Percentiles rank a stretch among this genome's conserved stretches.
Evolutionary conservation across 2,797 vertebrate genomes (phyloP).

Genomic region (Coracias cyanogaster): DNA sequence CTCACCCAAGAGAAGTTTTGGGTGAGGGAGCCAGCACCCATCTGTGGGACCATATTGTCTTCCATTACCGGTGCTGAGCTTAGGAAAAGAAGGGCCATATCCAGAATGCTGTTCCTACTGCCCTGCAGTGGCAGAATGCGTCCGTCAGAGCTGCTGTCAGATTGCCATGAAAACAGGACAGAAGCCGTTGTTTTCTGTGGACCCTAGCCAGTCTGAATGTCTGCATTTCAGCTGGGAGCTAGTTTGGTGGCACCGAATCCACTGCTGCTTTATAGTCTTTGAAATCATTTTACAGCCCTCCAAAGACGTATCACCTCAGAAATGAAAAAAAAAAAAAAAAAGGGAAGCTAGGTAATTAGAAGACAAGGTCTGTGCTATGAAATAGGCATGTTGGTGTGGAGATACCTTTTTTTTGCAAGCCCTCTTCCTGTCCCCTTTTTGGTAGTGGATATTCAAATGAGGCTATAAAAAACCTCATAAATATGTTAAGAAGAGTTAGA

Average conservation of each 20-base stretch:
- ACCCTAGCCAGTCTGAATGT: background rate
- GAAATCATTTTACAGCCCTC: background rate
- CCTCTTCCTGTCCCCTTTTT: background rate
- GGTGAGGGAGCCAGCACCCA: background rate
- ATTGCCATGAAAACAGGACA: background rate
- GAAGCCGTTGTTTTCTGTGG: background rate
- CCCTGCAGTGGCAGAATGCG: accelerated
- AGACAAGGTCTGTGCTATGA: background rate
- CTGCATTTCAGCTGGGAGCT: background rate
- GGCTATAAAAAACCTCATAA: background rate
- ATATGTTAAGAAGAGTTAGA: background rate
- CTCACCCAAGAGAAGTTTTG: background rate
- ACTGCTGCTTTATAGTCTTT: background rate
- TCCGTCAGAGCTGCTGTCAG: background rate
- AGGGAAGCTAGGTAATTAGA: background rate
- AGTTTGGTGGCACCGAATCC: background rate
- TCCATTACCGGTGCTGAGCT: background rate
- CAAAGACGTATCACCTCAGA: background rate
- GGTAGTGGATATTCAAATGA: background rate
- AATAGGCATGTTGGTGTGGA: background rate
- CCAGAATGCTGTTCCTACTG: background rate
- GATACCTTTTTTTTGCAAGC: background rate
- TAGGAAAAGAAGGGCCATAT: background rate
- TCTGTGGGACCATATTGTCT: background rate
- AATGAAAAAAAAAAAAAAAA: background rate